phyloP scores from a whole-genome alignment of 2,888 invertebrate species.

The Euphydryas editha region DNA sequence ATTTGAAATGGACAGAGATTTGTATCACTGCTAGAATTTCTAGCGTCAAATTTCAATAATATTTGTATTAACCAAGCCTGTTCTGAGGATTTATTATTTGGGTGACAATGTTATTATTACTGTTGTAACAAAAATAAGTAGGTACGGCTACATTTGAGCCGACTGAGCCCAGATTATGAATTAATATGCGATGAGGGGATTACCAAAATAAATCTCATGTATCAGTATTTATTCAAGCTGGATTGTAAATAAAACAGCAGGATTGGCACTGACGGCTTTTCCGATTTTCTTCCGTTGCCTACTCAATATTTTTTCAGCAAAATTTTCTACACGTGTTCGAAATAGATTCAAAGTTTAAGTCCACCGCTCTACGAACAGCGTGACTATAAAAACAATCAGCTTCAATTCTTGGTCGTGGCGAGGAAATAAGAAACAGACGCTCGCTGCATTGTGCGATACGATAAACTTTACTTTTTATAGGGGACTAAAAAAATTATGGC shows the following conservation, averaged over 20 bases:
- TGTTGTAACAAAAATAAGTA: constrained; percentile 17
- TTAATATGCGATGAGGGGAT: constrained; percentile 40
- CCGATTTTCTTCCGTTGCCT: constrained; percentile 2
- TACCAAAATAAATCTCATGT: constrained; percentile 31
- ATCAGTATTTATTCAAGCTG: constrained; percentile 37
- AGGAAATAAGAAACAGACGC: constrained; percentile 78
- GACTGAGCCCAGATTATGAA: constrained; percentile 39
- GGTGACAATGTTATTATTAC: neutral
- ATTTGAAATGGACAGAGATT: constrained; percentile 69
- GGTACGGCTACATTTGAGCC: constrained; percentile 32
- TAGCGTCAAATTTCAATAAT: constrained; percentile 72
- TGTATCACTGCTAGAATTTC: constrained; percentile 69
- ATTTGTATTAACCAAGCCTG: constrained; percentile 54
- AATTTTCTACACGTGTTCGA: constrained; percentile 66
- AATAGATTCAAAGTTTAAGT: constrained; percentile 68
- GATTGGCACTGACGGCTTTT: constrained; percentile 9
- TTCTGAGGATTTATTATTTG: constrained; percentile 12
- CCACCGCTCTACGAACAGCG: constrained; percentile 50
- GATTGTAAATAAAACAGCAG: constrained; percentile 27
- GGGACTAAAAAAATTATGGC: constrained; percentile 73
- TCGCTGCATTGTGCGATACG: constrained; percentile 55
- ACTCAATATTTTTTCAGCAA: constrained; percentile 28
- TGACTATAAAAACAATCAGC: constrained; percentile 78
- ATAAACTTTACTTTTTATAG: constrained; percentile 74
- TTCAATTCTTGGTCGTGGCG: constrained; percentile 57